phyloP scores from a whole-genome alignment of 2,888 invertebrate species.

The Aphodius sticticus region DNA sequence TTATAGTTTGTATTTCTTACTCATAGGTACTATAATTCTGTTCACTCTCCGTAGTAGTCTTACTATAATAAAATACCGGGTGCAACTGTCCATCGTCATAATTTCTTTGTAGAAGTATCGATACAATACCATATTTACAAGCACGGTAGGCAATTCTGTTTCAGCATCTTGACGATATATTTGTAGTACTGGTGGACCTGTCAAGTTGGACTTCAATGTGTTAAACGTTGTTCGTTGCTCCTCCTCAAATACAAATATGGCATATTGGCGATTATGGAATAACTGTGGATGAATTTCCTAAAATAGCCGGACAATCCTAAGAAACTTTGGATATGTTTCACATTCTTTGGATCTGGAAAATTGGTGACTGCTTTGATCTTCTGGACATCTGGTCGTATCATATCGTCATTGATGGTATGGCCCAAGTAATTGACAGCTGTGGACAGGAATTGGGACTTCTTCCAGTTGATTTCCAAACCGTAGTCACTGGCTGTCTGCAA shows the following conservation, averaged over 20 bases:
- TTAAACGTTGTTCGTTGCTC: constrained; percentile 40
- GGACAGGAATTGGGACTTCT: constrained; percentile 53
- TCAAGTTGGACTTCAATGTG: constrained; percentile 38
- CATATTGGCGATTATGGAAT: constrained; percentile 31
- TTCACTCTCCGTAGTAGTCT: constrained; percentile 48
- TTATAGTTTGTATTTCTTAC: constrained; percentile 52
- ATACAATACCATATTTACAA: constrained; percentile 38
- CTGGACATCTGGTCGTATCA: background rate
- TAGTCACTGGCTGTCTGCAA: constrained; percentile 44
- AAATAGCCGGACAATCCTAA: constrained; percentile 27
- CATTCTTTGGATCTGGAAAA: constrained; percentile 7
- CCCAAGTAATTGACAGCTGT: constrained; percentile 40
- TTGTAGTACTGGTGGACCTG: constrained; percentile 38
- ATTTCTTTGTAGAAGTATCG: constrained; percentile 42
- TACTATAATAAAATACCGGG: constrained; percentile 49
- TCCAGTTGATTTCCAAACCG: constrained; percentile 49
- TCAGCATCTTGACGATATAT: constrained; percentile 37
- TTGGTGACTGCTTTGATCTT: constrained; percentile 5
- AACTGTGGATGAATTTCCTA: constrained; percentile 14
- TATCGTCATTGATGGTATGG: constrained; percentile 30
- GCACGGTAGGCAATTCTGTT: constrained; percentile 46
- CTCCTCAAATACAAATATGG: constrained; percentile 33
- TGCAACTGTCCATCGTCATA: constrained; percentile 45
- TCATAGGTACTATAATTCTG: no score
- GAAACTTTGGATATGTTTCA: constrained; percentile 7